Conservation (phyloP, 2,888 invertebrate genomes). For the Melanchra persicariae region DNA sequence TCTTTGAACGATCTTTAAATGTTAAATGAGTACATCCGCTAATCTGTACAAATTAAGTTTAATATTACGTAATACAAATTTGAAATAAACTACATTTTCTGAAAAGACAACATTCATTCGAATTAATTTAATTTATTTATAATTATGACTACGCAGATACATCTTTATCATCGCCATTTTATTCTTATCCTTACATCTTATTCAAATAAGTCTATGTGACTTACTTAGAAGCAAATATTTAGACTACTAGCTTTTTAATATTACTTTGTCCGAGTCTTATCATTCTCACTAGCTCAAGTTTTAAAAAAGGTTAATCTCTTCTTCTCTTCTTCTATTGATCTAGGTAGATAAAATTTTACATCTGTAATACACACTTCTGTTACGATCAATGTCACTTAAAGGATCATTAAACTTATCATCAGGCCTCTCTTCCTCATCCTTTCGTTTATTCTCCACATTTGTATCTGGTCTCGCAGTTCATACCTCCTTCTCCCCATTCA, state of each 20-base stretch:
- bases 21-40: constrained; percentile 1
- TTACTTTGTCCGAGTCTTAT: not conserved
- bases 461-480: constrained; percentile 90
- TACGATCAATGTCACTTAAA: not conserved
- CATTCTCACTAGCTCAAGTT: no score
- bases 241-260: not conserved
- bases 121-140: constrained; percentile 33
- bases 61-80: constrained; percentile 16
- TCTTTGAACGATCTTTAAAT: not conserved
- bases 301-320: not conserved
- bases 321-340: not conserved
- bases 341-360: not conserved
- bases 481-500: constrained; percentile 91
- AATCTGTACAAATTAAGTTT: constrained; percentile 36
- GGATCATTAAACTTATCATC: not conserved
- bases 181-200: constrained; percentile 1
- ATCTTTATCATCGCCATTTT: no score
- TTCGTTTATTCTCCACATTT: constrained; percentile 81
- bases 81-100: constrained; percentile 33
- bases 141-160: constrained; percentile 36
- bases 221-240: constrained; percentile 8
- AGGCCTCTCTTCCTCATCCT: not conserved
- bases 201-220: constrained; percentile 11
- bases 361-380: not conserved
- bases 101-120: constrained; percentile 24